Evolutionary conservation across 2,113 vertebrate genomes (phyloP), one percentile per base, ranked within the genome.

Genomic region (Lepisosteus oculatus): DNA sequence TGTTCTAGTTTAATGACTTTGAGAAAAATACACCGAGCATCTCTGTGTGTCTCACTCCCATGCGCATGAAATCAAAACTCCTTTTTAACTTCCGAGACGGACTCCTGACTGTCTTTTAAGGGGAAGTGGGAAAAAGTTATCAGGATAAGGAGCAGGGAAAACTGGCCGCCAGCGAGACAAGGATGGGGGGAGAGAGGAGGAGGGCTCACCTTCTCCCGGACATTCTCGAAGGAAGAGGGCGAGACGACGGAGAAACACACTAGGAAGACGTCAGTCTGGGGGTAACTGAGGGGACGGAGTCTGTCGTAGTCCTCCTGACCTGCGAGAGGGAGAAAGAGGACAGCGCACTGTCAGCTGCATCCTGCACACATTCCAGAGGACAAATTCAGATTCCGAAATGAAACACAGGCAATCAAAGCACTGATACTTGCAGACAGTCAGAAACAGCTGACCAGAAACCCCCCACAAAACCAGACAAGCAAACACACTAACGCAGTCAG

Each of bases 251-350:
- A 99, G 90, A 99, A 99, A 88, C 97, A 99, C 76, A 99, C 95
- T 62, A 99, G 94, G 90, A 99, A 99, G 61, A 99, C 97, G 57
- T 99, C 97, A 78, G 97, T 99, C 87, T 99, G 97, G 44, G 97
- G 97, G 80, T 99, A 99, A 84, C 97, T 99, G 86, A 99, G 95
- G 42, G 97, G 97, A 82, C 97, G 95, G 90, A 99, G 93, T 89
- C 97, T 93, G 88, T 99, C 97, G 63, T 99, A 99, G 86, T 99
- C 97, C 90, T 99, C 97, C 92, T 99, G 97, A 87, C 97, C 97
- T 99, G 80, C 78, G 57, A 70, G 61, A 12, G 63, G 29, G 43
- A 70, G 42, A 57, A 45, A 65, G 51, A 29, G 29, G 29, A 29
- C 29, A 29, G 29, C 29, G 29, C 29, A 29, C 29, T 29, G 29